Conservation (phyloP, 2,113 vertebrate species). For the Salvelinus namaycush region DNA sequence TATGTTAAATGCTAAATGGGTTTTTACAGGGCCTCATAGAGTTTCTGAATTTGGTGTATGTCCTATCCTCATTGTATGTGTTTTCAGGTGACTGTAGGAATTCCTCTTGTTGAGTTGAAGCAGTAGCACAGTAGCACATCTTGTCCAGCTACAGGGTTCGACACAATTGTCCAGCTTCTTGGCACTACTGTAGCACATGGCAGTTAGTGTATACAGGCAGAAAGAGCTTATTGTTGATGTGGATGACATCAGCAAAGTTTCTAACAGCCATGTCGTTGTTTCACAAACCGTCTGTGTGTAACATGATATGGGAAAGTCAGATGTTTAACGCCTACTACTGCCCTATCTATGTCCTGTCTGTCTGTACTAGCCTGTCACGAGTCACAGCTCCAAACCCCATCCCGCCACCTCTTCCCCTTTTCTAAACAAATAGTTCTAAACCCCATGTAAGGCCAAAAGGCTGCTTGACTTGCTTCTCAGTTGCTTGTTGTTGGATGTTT, state of each 20-base stretch:
- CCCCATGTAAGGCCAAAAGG: too few relatives aligned
- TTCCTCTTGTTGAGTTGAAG: too few relatives aligned
- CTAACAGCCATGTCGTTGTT: slow-evolving; percentile 1
- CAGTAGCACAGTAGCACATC: not conserved
- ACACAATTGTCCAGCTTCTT: not conserved
- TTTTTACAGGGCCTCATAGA: too few relatives aligned
- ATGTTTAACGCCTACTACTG: not conserved
- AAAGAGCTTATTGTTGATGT: slow-evolving; percentile 2
- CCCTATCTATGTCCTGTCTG: not conserved
- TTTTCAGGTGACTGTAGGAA: too few relatives aligned
- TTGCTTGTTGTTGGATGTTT: not conserved
- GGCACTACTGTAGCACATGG: not conserved
- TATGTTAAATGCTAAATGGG: too few relatives aligned
- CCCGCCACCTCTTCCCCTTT: not conserved
- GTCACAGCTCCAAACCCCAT: not conserved
- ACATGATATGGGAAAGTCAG: not conserved
- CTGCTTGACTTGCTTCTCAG: not conserved
- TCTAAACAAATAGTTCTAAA: too few relatives aligned
- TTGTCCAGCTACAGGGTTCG: not conserved
- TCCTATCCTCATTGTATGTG: too few relatives aligned
- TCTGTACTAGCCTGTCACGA: too few relatives aligned
- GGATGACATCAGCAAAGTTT: not conserved
- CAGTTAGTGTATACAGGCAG: not conserved
- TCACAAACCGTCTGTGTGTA: not conserved
- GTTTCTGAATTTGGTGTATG: too few relatives aligned